A percentile compares a stretch with the other conserved stretches of the same genome.
Evolutionary conservation across 2,113 vertebrate species (phyloP).

Genomic region (Petromus typicus): DNA sequence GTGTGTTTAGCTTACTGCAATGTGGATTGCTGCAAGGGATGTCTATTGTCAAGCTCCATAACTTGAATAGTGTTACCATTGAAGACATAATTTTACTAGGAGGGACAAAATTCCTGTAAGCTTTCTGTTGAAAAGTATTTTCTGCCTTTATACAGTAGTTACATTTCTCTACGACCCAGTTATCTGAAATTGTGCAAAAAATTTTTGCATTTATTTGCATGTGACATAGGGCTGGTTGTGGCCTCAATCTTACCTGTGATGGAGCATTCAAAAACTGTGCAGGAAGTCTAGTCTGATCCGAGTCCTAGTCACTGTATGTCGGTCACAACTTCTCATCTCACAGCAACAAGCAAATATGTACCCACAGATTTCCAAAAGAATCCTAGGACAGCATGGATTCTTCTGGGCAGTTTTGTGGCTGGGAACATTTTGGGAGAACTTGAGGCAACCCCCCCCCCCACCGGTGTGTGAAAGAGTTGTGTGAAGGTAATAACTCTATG

Average conservation of each 20-base stretch:
- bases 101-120: neutral
- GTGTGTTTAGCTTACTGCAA: neutral
- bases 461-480: neutral
- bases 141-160: neutral
- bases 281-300: neutral
- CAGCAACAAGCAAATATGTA: neutral
- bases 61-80: neutral
- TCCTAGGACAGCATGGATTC: neutral
- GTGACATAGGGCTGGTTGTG: neutral
- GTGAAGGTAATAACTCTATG: neutral
- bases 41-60: neutral
- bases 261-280: neutral
- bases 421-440: neutral
- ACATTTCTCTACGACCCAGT: neutral
- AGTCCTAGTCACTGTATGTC: neutral
- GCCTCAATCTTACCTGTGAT: neutral
- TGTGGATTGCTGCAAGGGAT: neutral
- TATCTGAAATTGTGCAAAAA: neutral
- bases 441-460: neutral
- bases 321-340: neutral
- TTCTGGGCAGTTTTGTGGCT: neutral
- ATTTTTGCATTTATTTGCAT: neutral
- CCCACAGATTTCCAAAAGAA: conserved; percentile 2
- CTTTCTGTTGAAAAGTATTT: neutral
- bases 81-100: neutral